These are phyloP conservation scores for Semaprochilodus insignis DNA, from an alignment of 2,797 vertebrate species.

Conservation along the genomic window DNA sequence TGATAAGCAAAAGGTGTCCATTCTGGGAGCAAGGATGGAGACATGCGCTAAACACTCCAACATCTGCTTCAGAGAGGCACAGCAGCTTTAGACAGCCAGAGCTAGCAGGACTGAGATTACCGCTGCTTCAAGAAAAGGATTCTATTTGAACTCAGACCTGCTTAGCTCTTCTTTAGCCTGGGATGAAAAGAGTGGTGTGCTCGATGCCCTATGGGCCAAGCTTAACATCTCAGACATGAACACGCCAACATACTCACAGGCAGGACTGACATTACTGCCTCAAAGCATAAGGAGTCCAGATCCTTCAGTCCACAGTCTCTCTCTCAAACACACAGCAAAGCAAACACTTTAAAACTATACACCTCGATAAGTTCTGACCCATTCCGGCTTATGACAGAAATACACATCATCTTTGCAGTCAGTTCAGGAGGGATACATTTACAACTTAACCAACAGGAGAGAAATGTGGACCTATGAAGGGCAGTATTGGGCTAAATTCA, in stretches of 20 bases:
- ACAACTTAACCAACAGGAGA: background rate
- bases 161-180: conserved; percentile 11
- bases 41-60: background rate
- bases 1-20: background rate
- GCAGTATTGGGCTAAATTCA: conserved; percentile 2
- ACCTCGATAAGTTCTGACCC: background rate
- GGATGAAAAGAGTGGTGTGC: conserved; percentile 13
- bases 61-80: background rate
- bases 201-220: background rate
- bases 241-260: background rate
- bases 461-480: conserved; percentile 15
- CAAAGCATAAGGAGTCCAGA: background rate
- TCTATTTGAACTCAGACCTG: conserved; percentile 8
- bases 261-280: background rate
- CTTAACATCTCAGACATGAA: conserved; percentile 23
- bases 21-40: background rate
- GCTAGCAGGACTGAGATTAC: background rate
- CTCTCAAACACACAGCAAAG: background rate
- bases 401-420: background rate
- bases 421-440: conserved; percentile 8
- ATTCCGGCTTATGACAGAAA: background rate
- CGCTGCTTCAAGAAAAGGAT: background rate
- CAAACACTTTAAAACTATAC: background rate
- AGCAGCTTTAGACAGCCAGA: background rate
- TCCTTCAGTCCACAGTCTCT: background rate